Conservation (phyloP, 2,888 invertebrate genomes). For the Ormyrus thymus region DNA sequence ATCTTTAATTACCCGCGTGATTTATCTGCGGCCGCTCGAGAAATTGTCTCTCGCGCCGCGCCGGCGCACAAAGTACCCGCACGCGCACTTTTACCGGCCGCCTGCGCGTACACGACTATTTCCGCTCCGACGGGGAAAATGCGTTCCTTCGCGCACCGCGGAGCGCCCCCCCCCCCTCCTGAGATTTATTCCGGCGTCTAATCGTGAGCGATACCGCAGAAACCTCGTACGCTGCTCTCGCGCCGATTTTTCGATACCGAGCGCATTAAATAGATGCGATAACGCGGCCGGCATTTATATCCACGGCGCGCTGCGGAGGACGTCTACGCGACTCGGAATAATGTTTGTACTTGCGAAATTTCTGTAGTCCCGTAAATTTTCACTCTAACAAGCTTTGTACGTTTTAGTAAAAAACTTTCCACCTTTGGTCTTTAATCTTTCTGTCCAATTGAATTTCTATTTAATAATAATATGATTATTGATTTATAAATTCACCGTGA, state of each 20-base stretch:
- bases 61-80: neutral
- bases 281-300: neutral
- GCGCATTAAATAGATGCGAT: neutral
- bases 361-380: conserved; percentile 39
- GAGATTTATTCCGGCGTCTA: conserved; percentile 36
- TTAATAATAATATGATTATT: too few relatives aligned
- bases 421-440: conserved; percentile 33
- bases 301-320: neutral
- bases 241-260: conserved; percentile 25
- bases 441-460: neutral
- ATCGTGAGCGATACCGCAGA: conserved; percentile 30
- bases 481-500: too few relatives aligned
- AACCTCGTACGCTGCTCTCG: neutral
- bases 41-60: conserved; percentile 58
- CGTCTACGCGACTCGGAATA: conserved; percentile 20
- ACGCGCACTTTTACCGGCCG: too few relatives aligned
- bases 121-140: too few relatives aligned
- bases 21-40: conserved; percentile 63
- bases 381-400: conserved; percentile 23
- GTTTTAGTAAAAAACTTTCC: conserved; percentile 42
- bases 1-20: conserved; percentile 69
- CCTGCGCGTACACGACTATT: too few relatives aligned
- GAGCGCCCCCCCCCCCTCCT: neutral
- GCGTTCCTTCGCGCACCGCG: neutral
- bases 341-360: conserved; percentile 36